These are phyloP conservation scores for Pedetes capensis DNA, from an alignment of 2,113 vertebrate genomes.

Conservation along the genomic window DNA sequence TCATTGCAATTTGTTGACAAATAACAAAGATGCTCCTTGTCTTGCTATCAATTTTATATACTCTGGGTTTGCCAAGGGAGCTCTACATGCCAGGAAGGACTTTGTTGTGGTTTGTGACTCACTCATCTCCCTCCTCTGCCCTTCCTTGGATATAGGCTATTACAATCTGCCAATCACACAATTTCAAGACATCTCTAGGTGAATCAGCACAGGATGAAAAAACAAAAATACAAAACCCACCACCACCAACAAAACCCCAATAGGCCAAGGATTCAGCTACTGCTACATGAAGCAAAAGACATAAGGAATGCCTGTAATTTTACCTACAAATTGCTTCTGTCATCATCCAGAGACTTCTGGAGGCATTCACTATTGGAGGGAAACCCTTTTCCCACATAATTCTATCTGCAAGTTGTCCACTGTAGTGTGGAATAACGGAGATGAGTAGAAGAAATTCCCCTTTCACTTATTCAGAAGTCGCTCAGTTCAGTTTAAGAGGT, in stretches of 20 bases:
- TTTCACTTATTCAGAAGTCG: background rate
- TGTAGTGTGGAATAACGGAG: background rate
- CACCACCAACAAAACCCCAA: background rate
- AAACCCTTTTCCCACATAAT: background rate
- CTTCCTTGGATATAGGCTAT: constrained; percentile 78
- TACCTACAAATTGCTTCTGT: background rate
- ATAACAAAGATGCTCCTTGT: constrained; percentile 70
- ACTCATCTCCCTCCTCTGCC: constrained; percentile 68
- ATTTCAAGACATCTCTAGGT: constrained; percentile 65
- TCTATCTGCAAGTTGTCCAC: background rate
- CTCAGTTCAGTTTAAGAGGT: background rate
- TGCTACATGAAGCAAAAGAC: constrained; percentile 44
- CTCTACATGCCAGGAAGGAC: constrained; percentile 71
- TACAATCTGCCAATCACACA: constrained; percentile 72
- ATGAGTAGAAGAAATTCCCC: background rate
- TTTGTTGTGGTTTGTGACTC: constrained; percentile 83
- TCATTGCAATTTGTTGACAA: constrained; percentile 70
- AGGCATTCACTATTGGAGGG: background rate
- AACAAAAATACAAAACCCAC: constrained; percentile 41
- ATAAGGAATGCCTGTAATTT: background rate
- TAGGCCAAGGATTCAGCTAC: constrained; percentile 31
- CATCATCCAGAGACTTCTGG: background rate
- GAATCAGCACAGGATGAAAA: constrained; percentile 45
- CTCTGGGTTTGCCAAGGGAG: constrained; percentile 71
- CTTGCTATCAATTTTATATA: constrained; percentile 71